Percentiles rank a stretch among this genome's conserved stretches.
phyloP scores from a whole-genome alignment of 1,140 invertebrate genomes.

The Gryon sp. region DNA sequence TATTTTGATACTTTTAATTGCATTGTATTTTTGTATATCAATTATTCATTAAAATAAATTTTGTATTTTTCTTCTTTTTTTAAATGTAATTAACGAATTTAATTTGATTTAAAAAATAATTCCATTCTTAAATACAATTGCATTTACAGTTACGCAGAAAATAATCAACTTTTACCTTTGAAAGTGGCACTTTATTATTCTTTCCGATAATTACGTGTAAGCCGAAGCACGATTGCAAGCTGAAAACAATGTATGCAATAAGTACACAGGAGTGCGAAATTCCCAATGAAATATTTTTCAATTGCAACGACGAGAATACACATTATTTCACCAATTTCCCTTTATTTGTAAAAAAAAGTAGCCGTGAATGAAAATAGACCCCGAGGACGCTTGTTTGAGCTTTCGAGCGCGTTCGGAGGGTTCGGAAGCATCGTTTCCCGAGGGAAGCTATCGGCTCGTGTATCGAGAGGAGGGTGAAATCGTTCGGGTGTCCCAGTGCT shows the following conservation, averaged over 20 bases:
- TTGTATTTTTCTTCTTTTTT: too few relatives aligned
- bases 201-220: slow-evolving; percentile 49
- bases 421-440: slow-evolving; percentile 76
- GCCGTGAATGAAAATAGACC: slow-evolving; percentile 65
- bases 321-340: slow-evolving; percentile 75
- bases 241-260: slow-evolving; percentile 46
- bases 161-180: slow-evolving; percentile 5
- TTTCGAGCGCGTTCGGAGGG: slow-evolving; percentile 68
- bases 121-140: too few relatives aligned
- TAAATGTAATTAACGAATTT: too few relatives aligned
- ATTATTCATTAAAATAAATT: too few relatives aligned
- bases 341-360: slow-evolving; percentile 62
- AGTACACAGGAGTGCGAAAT: slow-evolving; percentile 47
- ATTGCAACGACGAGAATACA: slow-evolving; percentile 56
- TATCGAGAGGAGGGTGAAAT: slow-evolving; percentile 79
- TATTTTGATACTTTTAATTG: too few relatives aligned
- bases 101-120: too few relatives aligned
- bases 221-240: slow-evolving; percentile 11
- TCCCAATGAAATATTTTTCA: slow-evolving; percentile 55
- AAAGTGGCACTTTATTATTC: slow-evolving; percentile 33
- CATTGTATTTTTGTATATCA: too few relatives aligned
- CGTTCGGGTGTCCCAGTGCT: slow-evolving; percentile 68
- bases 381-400: slow-evolving; percentile 65
- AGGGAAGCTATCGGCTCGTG: slow-evolving; percentile 79
- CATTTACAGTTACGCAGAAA: too few relatives aligned